phyloP scores from a whole-genome alignment of 2,797 vertebrate genomes.

The Cossypha heuglini region DNA sequence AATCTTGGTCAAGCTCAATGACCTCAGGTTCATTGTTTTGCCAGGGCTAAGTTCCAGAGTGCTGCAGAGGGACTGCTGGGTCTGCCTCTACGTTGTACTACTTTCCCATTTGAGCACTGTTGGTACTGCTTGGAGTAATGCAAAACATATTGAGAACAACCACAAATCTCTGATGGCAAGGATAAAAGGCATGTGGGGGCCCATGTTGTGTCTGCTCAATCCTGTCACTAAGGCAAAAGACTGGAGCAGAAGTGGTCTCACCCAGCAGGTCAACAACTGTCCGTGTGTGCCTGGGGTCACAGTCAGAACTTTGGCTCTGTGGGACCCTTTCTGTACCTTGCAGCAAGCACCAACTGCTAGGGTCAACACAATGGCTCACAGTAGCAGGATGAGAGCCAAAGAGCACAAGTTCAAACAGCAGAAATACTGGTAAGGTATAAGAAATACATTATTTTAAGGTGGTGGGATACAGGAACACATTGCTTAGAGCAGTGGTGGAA shows the following conservation, averaged over 20 bases:
- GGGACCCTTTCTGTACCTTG: not conserved
- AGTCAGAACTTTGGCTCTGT: not conserved
- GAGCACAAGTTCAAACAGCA: not conserved
- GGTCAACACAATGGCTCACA: not conserved
- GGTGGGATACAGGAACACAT: not conserved
- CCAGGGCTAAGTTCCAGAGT: not conserved
- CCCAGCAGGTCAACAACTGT: not conserved
- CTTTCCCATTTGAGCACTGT: not conserved
- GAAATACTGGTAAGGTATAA: not conserved
- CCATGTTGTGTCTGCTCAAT: fast-evolving
- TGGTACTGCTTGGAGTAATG: not conserved
- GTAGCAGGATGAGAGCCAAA: not conserved
- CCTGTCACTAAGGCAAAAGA: not conserved
- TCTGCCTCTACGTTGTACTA: not conserved
- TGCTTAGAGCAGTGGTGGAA: fast-evolving
- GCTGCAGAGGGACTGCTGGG: not conserved
- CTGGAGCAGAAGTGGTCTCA: not conserved
- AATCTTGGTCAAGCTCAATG: not conserved
- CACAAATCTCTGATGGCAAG: not conserved
- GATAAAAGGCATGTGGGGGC: not conserved
- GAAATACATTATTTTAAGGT: not conserved
- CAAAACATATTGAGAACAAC: not conserved
- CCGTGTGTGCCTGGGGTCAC: fast-evolving
- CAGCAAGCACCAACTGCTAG: not conserved
- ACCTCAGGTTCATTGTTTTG: not conserved